Percentiles rank a stretch among this genome's conserved stretches.
phyloP scores from a whole-genome alignment of 1,140 invertebrate species.

The Drosophila ironensis region DNA sequence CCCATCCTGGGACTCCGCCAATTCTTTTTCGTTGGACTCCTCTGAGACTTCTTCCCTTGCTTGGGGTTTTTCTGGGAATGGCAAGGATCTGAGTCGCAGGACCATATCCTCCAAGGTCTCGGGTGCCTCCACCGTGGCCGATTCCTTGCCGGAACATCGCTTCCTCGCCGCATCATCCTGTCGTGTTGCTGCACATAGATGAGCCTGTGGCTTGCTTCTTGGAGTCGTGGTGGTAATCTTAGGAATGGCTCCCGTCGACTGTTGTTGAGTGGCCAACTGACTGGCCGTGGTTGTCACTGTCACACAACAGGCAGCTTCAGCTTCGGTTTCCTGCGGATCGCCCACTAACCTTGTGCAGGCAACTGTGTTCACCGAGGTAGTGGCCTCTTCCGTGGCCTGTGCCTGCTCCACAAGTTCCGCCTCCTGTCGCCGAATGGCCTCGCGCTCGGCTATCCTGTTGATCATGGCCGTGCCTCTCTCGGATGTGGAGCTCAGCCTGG shows the following conservation, averaged over 20 bases:
- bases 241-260: constrained; percentile 66
- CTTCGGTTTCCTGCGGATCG: constrained; percentile 17
- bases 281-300: constrained; percentile 67
- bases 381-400: constrained; percentile 24
- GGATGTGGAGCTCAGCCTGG: constrained; percentile 83
- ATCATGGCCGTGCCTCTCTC: constrained; percentile 82
- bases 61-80: constrained; percentile 37
- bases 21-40: too few relatives aligned
- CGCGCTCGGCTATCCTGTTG: constrained; percentile 67
- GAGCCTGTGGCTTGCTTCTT: constrained; percentile 31
- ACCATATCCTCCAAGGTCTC: constrained; percentile 75
- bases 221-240: constrained; percentile 28
- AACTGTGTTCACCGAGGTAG: constrained; percentile 35
- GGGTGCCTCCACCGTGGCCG: neutral
- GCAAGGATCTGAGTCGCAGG: constrained; percentile 51
- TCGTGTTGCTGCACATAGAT: constrained; percentile 55
- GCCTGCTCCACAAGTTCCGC: constrained; percentile 56
- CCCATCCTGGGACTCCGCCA: too few relatives aligned
- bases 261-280: constrained; percentile 48
- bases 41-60: neutral
- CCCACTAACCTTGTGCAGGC: constrained; percentile 55
- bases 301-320: constrained; percentile 41
- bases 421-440: constrained; percentile 61
- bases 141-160: constrained; percentile 16
- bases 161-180: constrained; percentile 57